Evolutionary conservation across 2,113 vertebrate species (phyloP), one percentile per base, ranked within the genome.

Genomic region (Guaruba guarouba): DNA sequence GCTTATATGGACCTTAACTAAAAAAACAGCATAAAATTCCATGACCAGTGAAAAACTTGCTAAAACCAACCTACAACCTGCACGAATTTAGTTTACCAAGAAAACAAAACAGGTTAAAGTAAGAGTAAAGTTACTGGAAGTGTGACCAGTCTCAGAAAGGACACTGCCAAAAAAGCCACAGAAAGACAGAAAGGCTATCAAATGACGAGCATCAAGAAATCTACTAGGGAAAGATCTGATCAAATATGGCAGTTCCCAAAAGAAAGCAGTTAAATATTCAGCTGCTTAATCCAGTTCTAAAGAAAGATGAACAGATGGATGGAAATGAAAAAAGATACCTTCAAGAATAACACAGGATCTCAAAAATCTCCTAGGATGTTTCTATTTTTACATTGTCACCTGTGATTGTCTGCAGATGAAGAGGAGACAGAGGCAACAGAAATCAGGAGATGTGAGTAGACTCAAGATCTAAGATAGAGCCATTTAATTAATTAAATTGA

Each of bases 301-400:
- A 90, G 94, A 83, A 81, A 90, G 64, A 77, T 22, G 52, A 86
- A 6, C 71, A 79, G 67, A 80, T 41, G 48, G 84, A 64, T 78
- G 25, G 61, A 84, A 93, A 70, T 54, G 68, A 78, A 84, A 95
- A 84, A 88, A 90, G 51, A 91, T 64, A 78, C 20, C 10, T 4
- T 0, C 41, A 91, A 91, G 82, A 84, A 84, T 48, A 94, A 78
- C 80, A 88, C 44, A 67, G 86, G 67, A 86, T 88, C 71, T 88
- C 76, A 88, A 85, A 90, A 90, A 95, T 88, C 71, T 93, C 63
- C 86, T 28, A 63, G 44, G 71, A 75, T 81, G 59, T 85, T 94
- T 92, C 89, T 90, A 66, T 82, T 94, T 96, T 90, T 57, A 90
- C 62, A 73, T 24, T 68, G 78, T 80, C 84, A 87, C 70, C 78